phyloP scores from a whole-genome alignment of 92 coral and sea anemone genomes.

The Phymanthus crucifer region DNA sequence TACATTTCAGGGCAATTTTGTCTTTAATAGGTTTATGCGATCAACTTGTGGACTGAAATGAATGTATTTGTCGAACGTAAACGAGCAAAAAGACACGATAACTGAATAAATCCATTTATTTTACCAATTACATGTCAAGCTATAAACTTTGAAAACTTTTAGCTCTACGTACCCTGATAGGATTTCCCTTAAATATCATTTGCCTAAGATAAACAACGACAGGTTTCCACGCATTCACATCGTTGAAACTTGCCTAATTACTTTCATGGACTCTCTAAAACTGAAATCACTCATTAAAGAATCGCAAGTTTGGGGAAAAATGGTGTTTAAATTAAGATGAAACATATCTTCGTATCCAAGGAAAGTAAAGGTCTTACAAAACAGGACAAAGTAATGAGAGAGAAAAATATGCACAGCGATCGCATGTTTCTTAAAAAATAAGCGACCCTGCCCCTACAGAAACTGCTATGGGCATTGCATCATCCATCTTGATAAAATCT shows the following conservation, averaged over 20 bases:
- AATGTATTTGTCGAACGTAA: conserved; percentile 37
- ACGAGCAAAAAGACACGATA: conserved; percentile 18
- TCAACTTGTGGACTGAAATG: conserved; percentile 25
- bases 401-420: too few relatives aligned
- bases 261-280: too few relatives aligned
- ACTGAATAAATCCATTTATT: conserved; percentile 28
- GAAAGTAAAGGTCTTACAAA: too few relatives aligned
- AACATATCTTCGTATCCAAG: too few relatives aligned
- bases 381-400: too few relatives aligned
- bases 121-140: conserved; percentile 29
- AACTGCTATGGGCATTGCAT: neutral
- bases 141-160: neutral
- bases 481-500: neutral
- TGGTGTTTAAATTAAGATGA: too few relatives aligned
- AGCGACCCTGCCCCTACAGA: neutral
- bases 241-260: neutral
- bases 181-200: neutral
- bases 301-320: too few relatives aligned
- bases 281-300: too few relatives aligned
- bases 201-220: neutral
- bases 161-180: neutral
- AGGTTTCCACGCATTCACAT: neutral
- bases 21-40: conserved; percentile 35
- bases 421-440: neutral
- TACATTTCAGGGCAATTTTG: conserved; percentile 49